Evolutionary conservation across 2,113 vertebrate species (phyloP).

Genomic region (Marcusenius ussheri): DNA sequence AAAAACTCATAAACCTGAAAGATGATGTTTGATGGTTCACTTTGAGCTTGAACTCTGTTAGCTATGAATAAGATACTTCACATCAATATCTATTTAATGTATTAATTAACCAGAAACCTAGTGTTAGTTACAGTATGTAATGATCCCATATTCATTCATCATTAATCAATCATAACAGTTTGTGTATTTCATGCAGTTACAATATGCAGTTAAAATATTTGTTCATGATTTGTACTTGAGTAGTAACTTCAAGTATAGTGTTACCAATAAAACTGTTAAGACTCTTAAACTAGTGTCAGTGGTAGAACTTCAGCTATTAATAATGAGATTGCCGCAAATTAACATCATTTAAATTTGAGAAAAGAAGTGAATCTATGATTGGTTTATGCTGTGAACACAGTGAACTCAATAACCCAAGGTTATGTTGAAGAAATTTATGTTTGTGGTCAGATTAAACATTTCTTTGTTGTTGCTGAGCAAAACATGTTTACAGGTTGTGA

Average conservation of each 20-base stretch:
- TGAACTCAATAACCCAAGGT: not conserved
- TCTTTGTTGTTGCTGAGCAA: not conserved
- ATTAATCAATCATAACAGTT: not conserved
- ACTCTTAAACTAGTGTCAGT: not conserved
- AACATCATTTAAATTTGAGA: not conserved
- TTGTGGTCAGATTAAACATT: constrained; percentile 18
- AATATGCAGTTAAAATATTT: not conserved
- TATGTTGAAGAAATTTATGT: not conserved
- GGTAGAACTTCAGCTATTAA: not conserved
- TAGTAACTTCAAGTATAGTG: not conserved
- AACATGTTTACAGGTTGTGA: constrained; percentile 39
- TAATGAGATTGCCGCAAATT: not conserved
- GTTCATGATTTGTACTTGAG: not conserved
- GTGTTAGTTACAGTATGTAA: not conserved
- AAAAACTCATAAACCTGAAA: not conserved
- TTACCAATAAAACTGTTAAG: not conserved
- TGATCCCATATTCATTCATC: not conserved
- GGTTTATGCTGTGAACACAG: not conserved
- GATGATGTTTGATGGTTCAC: not conserved
- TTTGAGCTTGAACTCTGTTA: not conserved
- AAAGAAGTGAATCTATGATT: not conserved
- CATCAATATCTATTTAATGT: not conserved
- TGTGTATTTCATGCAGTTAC: not conserved
- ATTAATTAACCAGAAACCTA: not conserved
- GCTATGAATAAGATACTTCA: not conserved